Evolutionary conservation across 2,797 vertebrate species (phyloP).

Genomic region (Siniperca obscura): DNA sequence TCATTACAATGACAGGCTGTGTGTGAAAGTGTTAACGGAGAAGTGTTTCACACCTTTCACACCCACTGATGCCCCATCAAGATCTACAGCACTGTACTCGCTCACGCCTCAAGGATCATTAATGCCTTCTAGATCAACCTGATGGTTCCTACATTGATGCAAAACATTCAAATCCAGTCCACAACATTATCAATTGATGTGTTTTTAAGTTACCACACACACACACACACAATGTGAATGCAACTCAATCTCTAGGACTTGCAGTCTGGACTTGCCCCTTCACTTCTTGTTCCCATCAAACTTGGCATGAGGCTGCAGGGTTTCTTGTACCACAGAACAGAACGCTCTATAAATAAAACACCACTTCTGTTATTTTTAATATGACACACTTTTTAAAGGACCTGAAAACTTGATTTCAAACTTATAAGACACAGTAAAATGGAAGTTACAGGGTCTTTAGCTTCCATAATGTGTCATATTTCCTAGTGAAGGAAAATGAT

Average conservation of each 20-base stretch:
- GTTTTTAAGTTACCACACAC: constrained; percentile 40
- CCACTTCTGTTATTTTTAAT: constrained; percentile 34
- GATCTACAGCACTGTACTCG: constrained; percentile 43
- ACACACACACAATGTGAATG: constrained; percentile 8
- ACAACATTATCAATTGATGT: constrained; percentile 38
- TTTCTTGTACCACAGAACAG: constrained; percentile 36
- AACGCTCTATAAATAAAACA: constrained; percentile 53
- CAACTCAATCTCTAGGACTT: constrained; percentile 33
- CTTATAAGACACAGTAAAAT: not conserved
- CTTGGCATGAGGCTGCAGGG: constrained; percentile 45
- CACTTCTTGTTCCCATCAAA: constrained; percentile 64
- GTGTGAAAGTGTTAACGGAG: constrained; percentile 71
- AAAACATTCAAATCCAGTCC: constrained; percentile 47
- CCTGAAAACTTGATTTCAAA: constrained; percentile 10
- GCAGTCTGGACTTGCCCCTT: constrained; percentile 49
- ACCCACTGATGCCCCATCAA: constrained; percentile 48
- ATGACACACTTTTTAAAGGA: constrained; percentile 15
- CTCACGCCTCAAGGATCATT: constrained; percentile 28
- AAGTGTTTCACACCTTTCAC: constrained; percentile 70
- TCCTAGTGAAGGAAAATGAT: too few relatives aligned
- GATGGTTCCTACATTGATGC: constrained; percentile 24
- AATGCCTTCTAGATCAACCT: constrained; percentile 42
- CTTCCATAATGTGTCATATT: not conserved
- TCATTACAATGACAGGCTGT: constrained; percentile 62
- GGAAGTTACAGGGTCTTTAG: not conserved